Percentiles rank a stretch among this genome's conserved stretches.
These are phyloP conservation scores for Andrena minutula DNA, from an alignment of 2,888 invertebrate genomes.

Conservation along the genomic window DNA sequence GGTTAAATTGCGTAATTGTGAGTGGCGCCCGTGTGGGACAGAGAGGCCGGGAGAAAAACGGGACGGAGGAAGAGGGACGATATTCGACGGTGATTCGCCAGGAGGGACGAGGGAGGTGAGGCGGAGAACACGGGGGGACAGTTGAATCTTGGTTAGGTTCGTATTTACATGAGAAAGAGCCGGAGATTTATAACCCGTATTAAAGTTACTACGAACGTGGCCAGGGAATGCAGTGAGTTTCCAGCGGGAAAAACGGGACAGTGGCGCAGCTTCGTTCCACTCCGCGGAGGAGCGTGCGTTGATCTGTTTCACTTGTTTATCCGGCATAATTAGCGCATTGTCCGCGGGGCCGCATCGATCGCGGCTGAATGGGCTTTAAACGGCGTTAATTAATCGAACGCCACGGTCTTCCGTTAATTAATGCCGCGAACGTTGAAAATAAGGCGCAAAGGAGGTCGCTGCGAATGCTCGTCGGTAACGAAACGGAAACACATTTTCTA, in stretches of 20 bases:
- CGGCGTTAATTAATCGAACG: neutral
- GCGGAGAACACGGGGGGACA: slow-evolving; percentile 45
- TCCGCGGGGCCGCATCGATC: neutral
- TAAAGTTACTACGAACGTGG: slow-evolving; percentile 47
- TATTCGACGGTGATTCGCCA: slow-evolving; percentile 54
- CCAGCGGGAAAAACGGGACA: slow-evolving; percentile 16
- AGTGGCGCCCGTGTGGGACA: slow-evolving; percentile 62
- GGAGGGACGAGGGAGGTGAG: slow-evolving; percentile 12
- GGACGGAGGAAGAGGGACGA: slow-evolving; percentile 24
- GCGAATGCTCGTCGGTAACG: neutral
- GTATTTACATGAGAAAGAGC: slow-evolving; percentile 80
- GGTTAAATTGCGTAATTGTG: slow-evolving; percentile 81
- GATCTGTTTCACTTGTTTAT: slow-evolving; percentile 41
- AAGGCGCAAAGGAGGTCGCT: neutral
- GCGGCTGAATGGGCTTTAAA: neutral
- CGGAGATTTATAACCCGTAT: slow-evolving; percentile 77
- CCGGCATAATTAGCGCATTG: slow-evolving; percentile 24
- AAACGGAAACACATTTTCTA: neutral
- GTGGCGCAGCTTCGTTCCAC: slow-evolving; percentile 22
- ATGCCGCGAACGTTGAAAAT: neutral
- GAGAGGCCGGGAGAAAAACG: slow-evolving; percentile 19
- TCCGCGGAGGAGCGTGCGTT: slow-evolving; percentile 18
- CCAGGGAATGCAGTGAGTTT: slow-evolving; percentile 24
- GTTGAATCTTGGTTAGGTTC: slow-evolving; percentile 61
- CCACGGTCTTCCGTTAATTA: slow-evolving; percentile 2